Conservation (phyloP, 2,888 invertebrate species). For the Synanthedon formicaeformis region DNA sequence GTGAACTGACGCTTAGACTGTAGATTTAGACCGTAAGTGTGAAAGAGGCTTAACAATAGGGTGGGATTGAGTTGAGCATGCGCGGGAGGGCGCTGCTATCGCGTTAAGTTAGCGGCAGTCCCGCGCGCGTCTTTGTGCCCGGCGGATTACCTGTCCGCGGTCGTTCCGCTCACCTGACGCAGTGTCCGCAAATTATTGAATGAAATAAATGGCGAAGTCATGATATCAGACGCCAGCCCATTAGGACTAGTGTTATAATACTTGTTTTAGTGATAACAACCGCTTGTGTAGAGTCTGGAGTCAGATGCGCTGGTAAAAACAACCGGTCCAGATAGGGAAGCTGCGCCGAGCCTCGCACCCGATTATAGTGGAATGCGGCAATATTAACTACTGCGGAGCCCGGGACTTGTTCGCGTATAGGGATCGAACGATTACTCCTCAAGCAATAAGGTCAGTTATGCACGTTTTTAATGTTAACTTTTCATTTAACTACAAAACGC, state of each 20-base stretch:
- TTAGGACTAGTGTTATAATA: conserved; percentile 35
- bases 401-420: conserved; percentile 56
- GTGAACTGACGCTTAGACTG: neutral
- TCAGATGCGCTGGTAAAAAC: conserved; percentile 25
- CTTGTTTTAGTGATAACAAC: conserved; percentile 49
- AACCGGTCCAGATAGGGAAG: conserved; percentile 63
- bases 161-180: conserved; percentile 17
- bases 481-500: too few species aligned
- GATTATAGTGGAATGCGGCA: conserved; percentile 66
- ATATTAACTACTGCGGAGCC: conserved; percentile 68
- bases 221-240: conserved; percentile 29
- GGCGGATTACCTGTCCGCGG: conserved; percentile 26
- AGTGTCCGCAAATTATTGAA: conserved; percentile 35
- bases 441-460: conserved; percentile 40
- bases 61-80: conserved; percentile 27
- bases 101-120: conserved; percentile 30
- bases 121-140: conserved; percentile 44
- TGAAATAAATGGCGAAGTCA: conserved; percentile 36
- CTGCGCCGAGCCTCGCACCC: conserved; percentile 60
- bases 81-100: conserved; percentile 46
- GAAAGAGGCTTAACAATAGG: conserved; percentile 25
- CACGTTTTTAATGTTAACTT: neutral
- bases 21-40: conserved; percentile 23
- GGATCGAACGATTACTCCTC: conserved; percentile 43
- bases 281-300: conserved; percentile 21